phyloP scores from a whole-genome alignment of 2,888 invertebrate species.

The Lacanobia oleracea region DNA sequence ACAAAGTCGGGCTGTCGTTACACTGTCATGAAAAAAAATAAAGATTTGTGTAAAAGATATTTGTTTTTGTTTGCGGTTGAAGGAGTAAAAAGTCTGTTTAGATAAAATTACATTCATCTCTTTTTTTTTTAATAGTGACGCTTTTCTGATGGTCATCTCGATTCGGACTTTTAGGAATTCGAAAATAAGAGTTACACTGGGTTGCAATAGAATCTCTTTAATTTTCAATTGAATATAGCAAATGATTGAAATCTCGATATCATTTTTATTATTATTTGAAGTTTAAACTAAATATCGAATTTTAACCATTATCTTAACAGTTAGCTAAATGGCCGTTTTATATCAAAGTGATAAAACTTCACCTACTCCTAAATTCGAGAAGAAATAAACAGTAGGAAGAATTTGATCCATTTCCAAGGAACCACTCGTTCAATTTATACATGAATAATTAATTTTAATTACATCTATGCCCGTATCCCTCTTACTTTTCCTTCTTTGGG shows the following conservation, averaged over 20 bases:
- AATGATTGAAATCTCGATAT: not conserved
- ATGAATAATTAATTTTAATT: slow-evolving; percentile 64
- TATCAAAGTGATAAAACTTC: not conserved
- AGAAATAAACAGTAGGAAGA: slow-evolving; percentile 41
- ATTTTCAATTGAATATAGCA: not conserved
- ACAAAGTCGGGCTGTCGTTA: slow-evolving; percentile 55
- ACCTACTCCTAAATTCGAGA: slow-evolving; percentile 2
- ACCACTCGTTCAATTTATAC: slow-evolving; percentile 60
- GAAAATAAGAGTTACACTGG: no score
- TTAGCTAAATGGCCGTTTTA: not conserved
- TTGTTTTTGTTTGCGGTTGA: not conserved
- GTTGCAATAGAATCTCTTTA: no score
- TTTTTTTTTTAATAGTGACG: no score
- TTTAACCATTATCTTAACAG: not conserved
- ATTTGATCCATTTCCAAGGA: slow-evolving; percentile 62
- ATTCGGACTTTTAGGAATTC: no score
- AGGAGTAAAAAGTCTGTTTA: no score
- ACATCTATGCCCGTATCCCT: slow-evolving; percentile 59
- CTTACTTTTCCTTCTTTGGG: slow-evolving; percentile 55
- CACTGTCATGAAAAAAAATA: slow-evolving; percentile 60
- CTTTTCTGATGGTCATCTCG: no score
- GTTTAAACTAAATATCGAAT: not conserved
- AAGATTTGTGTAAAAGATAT: not conserved
- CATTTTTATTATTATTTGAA: no score
- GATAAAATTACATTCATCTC: no score